Evolutionary conservation across 35 echinoderm and acorn worm genomes (phyloP).

Genomic region (Acanthaster planci): DNA sequence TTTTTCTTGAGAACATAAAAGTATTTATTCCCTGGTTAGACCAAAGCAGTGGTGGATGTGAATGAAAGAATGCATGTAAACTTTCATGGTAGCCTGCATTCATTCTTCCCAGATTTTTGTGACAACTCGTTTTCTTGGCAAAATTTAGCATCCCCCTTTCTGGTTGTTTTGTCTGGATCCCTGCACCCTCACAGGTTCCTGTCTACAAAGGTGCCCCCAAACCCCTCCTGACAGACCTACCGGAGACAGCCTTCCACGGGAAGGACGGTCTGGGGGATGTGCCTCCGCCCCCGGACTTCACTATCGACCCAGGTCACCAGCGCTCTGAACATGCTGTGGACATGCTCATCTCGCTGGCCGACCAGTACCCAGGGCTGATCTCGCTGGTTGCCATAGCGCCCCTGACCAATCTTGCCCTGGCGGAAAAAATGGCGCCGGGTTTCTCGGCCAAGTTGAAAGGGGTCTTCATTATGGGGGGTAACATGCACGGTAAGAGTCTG

Average conservation of each 20-base stretch:
- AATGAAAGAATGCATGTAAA: no score
- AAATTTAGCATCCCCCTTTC: no score
- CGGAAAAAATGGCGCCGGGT: slow-evolving; percentile 73
- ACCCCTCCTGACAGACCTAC: slow-evolving; percentile 22
- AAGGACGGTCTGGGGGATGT: slow-evolving; percentile 79
- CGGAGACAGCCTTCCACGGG: slow-evolving; percentile 39
- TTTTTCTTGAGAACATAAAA: no score
- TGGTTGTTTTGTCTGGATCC: no score
- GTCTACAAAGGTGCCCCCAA: slow-evolving; percentile 66
- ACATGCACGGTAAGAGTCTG: slow-evolving; percentile 68
- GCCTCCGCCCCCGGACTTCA: neutral
- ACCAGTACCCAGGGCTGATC: slow-evolving; percentile 76
- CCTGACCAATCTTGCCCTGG: slow-evolving; percentile 85
- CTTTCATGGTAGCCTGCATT: no score
- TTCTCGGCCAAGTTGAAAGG: slow-evolving; percentile 82
- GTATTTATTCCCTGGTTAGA: no score
- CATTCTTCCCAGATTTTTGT: no score
- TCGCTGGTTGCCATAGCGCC: slow-evolving; percentile 92
- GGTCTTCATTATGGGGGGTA: slow-evolving; percentile 87
- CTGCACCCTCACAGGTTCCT: slow-evolving; percentile 56
- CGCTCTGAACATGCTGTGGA: slow-evolving; percentile 69
- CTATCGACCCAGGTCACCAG: slow-evolving; percentile 28
- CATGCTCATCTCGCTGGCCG: slow-evolving; percentile 67
- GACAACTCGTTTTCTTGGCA: no score
- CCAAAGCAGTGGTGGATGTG: no score